Percentiles rank a stretch among this genome's conserved stretches.
These are phyloP conservation scores for Eira barbara DNA, from an alignment of 2,113 vertebrate species.

Conservation along the genomic window DNA sequence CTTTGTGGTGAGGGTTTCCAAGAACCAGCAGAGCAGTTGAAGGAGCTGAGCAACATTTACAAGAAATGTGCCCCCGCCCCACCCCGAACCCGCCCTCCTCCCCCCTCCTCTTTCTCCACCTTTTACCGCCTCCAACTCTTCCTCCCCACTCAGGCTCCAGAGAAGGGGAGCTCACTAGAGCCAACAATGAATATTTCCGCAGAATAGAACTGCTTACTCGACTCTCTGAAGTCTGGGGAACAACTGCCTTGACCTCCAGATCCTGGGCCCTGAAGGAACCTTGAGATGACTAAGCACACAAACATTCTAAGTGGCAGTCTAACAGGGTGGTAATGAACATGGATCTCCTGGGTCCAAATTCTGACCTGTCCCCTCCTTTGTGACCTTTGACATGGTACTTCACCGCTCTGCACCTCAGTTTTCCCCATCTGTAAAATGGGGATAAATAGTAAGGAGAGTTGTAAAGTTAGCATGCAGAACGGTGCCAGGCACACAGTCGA, in stretches of 20 bases:
- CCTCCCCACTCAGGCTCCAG: not conserved
- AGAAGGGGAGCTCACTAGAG: not conserved
- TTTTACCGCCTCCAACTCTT: slow-evolving; percentile 27
- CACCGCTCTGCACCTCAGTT: not conserved
- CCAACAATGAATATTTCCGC: not conserved
- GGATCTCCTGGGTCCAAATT: not conserved
- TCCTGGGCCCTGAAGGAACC: not conserved
- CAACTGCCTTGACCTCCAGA: not conserved
- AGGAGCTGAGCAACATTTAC: slow-evolving; percentile 72
- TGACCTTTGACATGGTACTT: not conserved
- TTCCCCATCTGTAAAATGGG: not conserved
- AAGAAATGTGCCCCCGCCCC: slow-evolving; percentile 67
- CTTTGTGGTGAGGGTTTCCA: slow-evolving; percentile 78
- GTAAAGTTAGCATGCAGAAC: not conserved
- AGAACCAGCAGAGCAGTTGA: slow-evolving; percentile 79
- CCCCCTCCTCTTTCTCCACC: not conserved
- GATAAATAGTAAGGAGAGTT: not conserved
- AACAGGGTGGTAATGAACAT: not conserved
- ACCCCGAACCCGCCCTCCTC: not conserved
- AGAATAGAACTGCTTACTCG: not conserved
- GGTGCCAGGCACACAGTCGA: not conserved
- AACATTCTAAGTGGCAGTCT: not conserved
- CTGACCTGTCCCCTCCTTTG: not conserved
- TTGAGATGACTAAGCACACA: not conserved
- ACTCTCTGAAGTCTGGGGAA: not conserved